Evolutionary conservation across 1,140 invertebrate species (phyloP), one percentile per base, ranked within the genome.

Genomic region (Papilio helenus): DNA sequence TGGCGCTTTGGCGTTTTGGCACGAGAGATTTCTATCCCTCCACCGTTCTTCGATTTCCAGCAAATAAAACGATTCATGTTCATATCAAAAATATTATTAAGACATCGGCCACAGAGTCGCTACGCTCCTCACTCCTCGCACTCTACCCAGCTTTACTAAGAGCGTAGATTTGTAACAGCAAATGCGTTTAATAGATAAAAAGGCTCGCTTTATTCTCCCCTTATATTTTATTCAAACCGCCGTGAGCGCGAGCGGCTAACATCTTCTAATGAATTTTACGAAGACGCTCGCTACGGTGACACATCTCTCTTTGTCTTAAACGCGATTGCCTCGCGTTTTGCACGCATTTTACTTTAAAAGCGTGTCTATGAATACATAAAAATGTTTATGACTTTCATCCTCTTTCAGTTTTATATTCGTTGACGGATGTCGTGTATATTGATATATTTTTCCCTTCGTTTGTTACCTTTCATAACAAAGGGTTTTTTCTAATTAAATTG

Each of bases 141-240:
- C 71, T n/a, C 12, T 14, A 34, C 26, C 34, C 34, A 39, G 34
- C 7, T 0, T 39, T 39, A 72, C 72, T 82, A 84, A 89, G 83
- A 90, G 86, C 81, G 76, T 83, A 90, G 87, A 91, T 93, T 92
- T 92, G 87, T 93, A 86, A 88, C 90, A 86, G 86, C 84, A 92
- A 92, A 91, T 92, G 90, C 88, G 88, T 92, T 90, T 92, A 93
- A 92, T 92, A 93, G 88, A 89, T 93, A 93, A 93, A 93, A 93
- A 92, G 91, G 84, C 87, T 85, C 86, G 83, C 83, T 89, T 90
- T 90, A 88, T 87, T 88, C 87, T 85, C 79, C 80, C 81, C 83
- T 85, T 85, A 93, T 93, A 92, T 93, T 88, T 93, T 93, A 93
- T 93, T 92, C 92, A 93, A 85, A 82, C 72, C 76, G 81, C 79